phyloP scores from a whole-genome alignment of 2,888 invertebrate genomes.

The Venusia cambrica region DNA sequence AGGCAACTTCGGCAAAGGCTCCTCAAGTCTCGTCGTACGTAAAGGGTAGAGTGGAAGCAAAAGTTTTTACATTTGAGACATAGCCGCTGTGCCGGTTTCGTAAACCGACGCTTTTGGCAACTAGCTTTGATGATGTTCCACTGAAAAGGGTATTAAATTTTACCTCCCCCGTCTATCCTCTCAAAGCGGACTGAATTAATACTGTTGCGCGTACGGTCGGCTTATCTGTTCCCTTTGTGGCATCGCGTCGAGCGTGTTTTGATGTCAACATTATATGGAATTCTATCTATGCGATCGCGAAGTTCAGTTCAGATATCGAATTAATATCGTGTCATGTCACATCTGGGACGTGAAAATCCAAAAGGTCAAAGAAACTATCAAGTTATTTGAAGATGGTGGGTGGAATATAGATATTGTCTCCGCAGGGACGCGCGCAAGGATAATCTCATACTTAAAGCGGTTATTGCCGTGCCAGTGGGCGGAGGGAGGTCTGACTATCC shows the following conservation, averaged over 20 bases:
- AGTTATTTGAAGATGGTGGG: conserved; percentile 41
- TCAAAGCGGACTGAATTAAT: conserved; percentile 62
- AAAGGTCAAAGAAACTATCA: conserved; percentile 70
- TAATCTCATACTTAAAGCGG: conserved; percentile 57
- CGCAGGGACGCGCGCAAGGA: conserved; percentile 50
- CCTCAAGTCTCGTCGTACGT: conserved; percentile 63
- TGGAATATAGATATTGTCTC: conserved; percentile 62
- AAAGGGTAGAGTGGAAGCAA: conserved; percentile 68
- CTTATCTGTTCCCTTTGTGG: conserved; percentile 27
- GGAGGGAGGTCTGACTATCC: conserved; percentile 33
- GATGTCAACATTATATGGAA: conserved; percentile 22
- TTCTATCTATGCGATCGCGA: conserved; percentile 42
- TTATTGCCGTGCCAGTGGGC: conserved; percentile 36
- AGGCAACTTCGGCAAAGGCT: conserved; percentile 69
- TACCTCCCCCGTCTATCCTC: conserved; percentile 56
- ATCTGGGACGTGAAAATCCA: conserved; percentile 42
- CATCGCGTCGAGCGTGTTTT: conserved; percentile 1
- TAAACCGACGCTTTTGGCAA: conserved; percentile 70
- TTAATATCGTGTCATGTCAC: conserved; percentile 60
- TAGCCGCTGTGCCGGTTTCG: conserved; percentile 60
- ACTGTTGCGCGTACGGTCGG: conserved; percentile 46
- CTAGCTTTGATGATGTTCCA: conserved; percentile 69
- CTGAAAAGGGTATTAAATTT: conserved; percentile 67
- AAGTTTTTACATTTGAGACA: conserved; percentile 76
- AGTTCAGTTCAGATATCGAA: conserved; percentile 50